These are phyloP conservation scores for Epizoanthus rinbou DNA, from an alignment of 92 coral and sea anemone species.

Conservation along the genomic window DNA sequence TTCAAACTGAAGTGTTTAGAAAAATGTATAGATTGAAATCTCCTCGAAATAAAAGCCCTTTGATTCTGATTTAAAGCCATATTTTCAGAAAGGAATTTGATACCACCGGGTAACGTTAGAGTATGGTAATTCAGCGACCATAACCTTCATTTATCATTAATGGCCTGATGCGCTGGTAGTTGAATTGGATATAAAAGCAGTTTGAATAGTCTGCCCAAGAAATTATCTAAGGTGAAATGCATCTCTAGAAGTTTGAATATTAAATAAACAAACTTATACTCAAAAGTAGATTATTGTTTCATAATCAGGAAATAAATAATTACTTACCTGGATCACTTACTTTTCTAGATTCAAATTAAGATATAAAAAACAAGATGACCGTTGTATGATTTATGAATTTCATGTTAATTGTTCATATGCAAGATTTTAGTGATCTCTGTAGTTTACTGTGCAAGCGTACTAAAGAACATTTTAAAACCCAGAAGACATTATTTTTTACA, in stretches of 20 bases:
- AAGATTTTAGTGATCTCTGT: not conserved
- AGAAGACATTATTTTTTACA: too few relatives aligned
- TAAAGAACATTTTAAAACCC: too few relatives aligned
- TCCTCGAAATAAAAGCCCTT: not conserved
- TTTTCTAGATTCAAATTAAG: not conserved
- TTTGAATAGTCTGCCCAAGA: not conserved
- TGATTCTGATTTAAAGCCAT: not conserved
- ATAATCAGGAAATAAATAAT: not conserved
- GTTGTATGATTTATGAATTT: not conserved
- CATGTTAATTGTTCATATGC: not conserved
- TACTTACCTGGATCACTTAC: not conserved
- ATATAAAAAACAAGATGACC: not conserved
- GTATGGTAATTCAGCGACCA: constrained; percentile 35
- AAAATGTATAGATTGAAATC: not conserved
- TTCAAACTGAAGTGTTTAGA: not conserved
- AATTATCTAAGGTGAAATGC: not conserved
- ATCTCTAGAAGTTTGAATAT: too few relatives aligned
- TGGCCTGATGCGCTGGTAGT: constrained; percentile 16
- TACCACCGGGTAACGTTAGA: not conserved
- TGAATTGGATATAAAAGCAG: constrained; percentile 17
- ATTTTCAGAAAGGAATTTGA: not conserved
- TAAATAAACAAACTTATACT: too few relatives aligned
- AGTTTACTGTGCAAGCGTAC: not conserved
- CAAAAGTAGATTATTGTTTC: too few relatives aligned
- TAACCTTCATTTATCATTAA: constrained; percentile 42